These are phyloP conservation scores for Tenualosa thibaudeaui DNA, from an alignment of 2,797 vertebrate genomes.

Conservation along the genomic window DNA sequence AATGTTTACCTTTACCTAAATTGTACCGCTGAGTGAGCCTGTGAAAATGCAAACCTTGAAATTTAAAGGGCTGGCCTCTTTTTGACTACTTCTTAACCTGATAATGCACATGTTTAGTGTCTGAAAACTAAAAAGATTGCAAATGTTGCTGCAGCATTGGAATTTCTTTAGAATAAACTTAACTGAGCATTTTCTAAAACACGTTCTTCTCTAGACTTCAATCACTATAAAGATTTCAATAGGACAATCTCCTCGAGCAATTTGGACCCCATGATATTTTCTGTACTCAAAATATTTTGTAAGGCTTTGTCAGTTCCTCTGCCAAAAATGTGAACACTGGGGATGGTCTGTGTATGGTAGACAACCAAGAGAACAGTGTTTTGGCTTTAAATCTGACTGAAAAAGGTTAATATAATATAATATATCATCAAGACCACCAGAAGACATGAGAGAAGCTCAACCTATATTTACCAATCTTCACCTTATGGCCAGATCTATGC, in stretches of 20 bases:
- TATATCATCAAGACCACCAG: background rate
- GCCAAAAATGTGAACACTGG: background rate
- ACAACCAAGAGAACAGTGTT: background rate
- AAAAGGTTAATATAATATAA: background rate
- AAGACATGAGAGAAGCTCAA: background rate
- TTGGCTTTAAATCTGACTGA: background rate
- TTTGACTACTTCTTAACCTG: background rate
- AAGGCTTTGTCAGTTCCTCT: background rate
- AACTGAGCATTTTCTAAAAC: background rate
- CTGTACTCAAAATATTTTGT: background rate
- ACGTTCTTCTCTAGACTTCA: background rate
- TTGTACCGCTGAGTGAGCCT: background rate
- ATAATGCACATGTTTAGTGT: background rate
- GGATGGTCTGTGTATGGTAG: background rate
- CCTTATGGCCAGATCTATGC: background rate
- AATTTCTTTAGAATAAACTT: too few species aligned
- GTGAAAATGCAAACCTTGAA: background rate
- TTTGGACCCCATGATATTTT: background rate
- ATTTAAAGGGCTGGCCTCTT: background rate
- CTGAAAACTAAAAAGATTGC: background rate
- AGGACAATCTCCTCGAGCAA: background rate
- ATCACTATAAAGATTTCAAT: background rate
- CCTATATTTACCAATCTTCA: background rate
- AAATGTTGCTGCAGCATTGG: background rate
- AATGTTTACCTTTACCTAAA: background rate